A percentile compares a stretch with the other conserved stretches of the same genome.
Evolutionary conservation across 2,113 vertebrate species (phyloP).

Genomic region (Emberiza fucata): DNA sequence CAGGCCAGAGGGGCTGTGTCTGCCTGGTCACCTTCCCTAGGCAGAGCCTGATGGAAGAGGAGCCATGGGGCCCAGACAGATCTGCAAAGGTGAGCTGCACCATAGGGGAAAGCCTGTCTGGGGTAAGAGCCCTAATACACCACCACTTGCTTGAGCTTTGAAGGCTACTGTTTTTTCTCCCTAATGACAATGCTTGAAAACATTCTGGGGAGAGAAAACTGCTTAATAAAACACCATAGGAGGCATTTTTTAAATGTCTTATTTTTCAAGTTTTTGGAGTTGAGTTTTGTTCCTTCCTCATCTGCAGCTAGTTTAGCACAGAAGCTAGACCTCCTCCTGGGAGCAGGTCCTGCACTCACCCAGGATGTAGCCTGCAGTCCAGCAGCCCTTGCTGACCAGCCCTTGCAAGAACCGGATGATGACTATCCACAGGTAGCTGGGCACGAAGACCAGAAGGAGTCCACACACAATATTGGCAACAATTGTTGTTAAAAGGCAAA

Average conservation of each 20-base stretch:
- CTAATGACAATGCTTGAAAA: neutral
- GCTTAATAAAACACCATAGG: neutral
- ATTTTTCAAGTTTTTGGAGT: neutral
- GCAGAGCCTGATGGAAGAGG: neutral
- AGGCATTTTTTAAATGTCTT: neutral
- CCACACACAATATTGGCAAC: conserved; percentile 61
- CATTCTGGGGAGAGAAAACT: neutral
- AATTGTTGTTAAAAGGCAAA: conserved; percentile 69
- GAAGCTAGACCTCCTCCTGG: neutral
- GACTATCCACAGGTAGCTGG: conserved; percentile 72
- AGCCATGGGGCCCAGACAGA: neutral
- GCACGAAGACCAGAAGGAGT: conserved; percentile 71
- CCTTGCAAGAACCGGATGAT: conserved; percentile 77
- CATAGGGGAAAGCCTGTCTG: accelerated
- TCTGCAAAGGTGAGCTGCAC: neutral
- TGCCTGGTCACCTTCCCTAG: neutral
- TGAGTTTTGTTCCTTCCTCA: neutral
- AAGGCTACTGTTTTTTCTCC: neutral
- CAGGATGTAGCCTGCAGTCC: conserved; percentile 74
- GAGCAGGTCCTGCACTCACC: conserved; percentile 65
- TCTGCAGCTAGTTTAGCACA: neutral
- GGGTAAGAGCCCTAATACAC: neutral
- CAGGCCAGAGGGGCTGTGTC: accelerated
- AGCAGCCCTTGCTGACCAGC: conserved; percentile 78
- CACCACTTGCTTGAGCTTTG: neutral